These are phyloP conservation scores for Festucalex cinctus DNA, from an alignment of 2,113 vertebrate genomes.

Conservation along the genomic window DNA sequence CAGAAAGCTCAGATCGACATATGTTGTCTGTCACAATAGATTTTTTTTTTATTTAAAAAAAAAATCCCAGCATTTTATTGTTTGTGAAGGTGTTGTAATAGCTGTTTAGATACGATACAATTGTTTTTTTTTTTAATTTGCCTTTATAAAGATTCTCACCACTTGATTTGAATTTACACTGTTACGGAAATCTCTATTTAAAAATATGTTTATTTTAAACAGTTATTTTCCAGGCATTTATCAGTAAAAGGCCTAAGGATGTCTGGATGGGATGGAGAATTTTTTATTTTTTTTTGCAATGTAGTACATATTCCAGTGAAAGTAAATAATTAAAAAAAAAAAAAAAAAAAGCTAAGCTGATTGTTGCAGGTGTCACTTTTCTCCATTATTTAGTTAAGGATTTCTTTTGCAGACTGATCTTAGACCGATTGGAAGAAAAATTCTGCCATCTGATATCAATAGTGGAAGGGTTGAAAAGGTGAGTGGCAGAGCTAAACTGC, in stretches of 20 bases:
- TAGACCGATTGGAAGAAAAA: conserved; percentile 88
- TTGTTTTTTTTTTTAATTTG: too few species aligned
- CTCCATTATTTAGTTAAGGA: neutral
- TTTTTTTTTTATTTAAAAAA: too few species aligned
- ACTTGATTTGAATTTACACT: neutral
- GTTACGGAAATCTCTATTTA: neutral
- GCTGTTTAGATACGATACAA: too few species aligned
- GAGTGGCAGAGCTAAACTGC: conserved; percentile 36
- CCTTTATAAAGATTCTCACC: neutral
- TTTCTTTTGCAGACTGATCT: conserved; percentile 86
- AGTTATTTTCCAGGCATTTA: neutral
- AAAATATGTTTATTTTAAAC: neutral
- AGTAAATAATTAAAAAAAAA: neutral
- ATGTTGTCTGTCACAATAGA: too few species aligned
- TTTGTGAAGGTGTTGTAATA: too few species aligned
- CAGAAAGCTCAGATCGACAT: too few species aligned
- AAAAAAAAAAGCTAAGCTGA: too few species aligned
- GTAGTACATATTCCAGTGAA: neutral
- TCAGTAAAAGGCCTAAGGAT: neutral
- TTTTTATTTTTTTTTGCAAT: neutral
- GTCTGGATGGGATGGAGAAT: neutral
- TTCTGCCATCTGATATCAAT: conserved; percentile 90
- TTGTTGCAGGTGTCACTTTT: neutral
- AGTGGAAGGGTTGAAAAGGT: conserved; percentile 94
- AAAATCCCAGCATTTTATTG: too few species aligned